Evolutionary conservation across 2,888 invertebrate species (phyloP).

Genomic region (Meloe dianella): DNA sequence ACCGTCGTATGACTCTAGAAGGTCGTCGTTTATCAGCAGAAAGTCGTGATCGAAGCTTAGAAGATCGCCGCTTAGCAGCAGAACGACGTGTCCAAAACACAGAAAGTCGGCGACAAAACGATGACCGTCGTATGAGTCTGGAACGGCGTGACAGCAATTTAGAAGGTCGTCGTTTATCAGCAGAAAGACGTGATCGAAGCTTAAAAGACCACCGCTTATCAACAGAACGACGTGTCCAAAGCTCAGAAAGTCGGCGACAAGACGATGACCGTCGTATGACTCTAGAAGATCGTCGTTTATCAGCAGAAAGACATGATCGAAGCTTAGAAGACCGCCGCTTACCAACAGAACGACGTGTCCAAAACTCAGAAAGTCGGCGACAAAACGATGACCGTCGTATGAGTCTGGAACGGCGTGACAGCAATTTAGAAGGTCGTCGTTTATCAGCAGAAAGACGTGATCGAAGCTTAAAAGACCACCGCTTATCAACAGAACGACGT

Average conservation of each 20-base stretch:
- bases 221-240: neutral
- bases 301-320: neutral
- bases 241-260: neutral
- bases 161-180: neutral
- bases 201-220: neutral
- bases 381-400: neutral
- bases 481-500: neutral
- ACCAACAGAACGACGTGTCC: neutral
- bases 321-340: neutral
- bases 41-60: neutral
- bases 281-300: neutral
- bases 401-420: neutral
- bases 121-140: neutral
- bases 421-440: neutral
- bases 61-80: neutral
- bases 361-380: neutral
- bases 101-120: neutral
- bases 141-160: neutral
- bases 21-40: conserved; percentile 4
- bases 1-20: neutral
- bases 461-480: neutral
- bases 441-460: neutral
- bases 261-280: neutral
- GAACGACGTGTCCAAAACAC: neutral
- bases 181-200: neutral